A percentile compares a stretch with the other conserved stretches of the same genome.
Conservation (phyloP, 2,113 vertebrate species). For the Pithys albifrons region DNA sequence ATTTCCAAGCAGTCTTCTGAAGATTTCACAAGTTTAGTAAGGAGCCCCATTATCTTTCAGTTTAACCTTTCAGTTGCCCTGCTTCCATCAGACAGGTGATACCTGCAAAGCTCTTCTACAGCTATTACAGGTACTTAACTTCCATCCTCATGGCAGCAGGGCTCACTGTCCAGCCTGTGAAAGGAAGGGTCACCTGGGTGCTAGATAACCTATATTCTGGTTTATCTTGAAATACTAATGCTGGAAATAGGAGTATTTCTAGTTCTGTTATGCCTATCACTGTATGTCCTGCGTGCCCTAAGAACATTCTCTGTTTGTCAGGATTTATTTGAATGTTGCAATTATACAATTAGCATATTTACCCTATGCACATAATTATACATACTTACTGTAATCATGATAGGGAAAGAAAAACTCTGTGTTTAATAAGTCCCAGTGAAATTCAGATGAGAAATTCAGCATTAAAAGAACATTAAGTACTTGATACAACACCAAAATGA, state of each 20-base stretch:
- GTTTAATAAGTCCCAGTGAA: conserved; percentile 47
- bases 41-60: no score
- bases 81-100: neutral
- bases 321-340: conserved; percentile 2
- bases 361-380: conserved; percentile 48
- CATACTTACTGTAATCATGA: conserved; percentile 44
- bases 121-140: neutral
- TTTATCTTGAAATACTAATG: neutral
- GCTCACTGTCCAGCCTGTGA: neutral
- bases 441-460: conserved; percentile 34
- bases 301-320: neutral
- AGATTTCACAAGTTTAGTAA: neutral
- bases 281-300: neutral
- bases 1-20: neutral
- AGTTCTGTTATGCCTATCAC: neutral
- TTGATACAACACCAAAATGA: neutral
- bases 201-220: neutral
- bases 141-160: neutral
- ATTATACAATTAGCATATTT: conserved; percentile 66
- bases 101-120: neutral
- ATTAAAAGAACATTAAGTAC: conserved; percentile 20
- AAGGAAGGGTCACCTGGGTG: neutral
- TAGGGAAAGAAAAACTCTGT: conserved; percentile 1
- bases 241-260: neutral
- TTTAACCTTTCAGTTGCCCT: neutral